Evolutionary conservation across 23 tunicate genomes (phyloP).

Genomic region (Halocynthia aurantium): DNA sequence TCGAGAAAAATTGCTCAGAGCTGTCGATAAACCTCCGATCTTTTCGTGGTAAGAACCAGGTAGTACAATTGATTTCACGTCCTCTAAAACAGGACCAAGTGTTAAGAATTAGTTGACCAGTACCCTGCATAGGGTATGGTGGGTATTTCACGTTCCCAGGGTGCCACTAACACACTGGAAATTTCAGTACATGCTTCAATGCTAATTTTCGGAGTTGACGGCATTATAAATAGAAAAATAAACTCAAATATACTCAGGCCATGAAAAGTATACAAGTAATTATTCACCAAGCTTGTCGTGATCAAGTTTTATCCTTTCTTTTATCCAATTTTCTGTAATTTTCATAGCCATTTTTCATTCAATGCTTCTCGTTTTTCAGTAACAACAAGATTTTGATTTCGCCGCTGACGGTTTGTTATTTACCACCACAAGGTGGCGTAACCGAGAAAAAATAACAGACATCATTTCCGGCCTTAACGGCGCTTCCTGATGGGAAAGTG

Average conservation of each 20-base stretch:
- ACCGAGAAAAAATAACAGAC: too few relatives aligned
- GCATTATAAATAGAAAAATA: neutral
- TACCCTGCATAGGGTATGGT: neutral
- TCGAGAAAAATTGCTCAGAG: constrained; percentile 69
- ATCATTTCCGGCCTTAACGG: too few relatives aligned
- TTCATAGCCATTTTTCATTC: constrained; percentile 48
- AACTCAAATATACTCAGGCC: too few relatives aligned
- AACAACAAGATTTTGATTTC: neutral
- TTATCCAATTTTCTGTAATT: constrained; percentile 82
- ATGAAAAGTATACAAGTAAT: neutral
- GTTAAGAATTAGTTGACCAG: neutral
- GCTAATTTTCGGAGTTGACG: neutral
- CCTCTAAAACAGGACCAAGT: constrained; percentile 36
- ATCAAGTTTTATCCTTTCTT: constrained; percentile 56
- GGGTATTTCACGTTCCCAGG: neutral
- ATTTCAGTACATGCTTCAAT: neutral
- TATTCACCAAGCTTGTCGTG: constrained; percentile 67
- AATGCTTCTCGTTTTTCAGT: too few relatives aligned
- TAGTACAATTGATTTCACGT: constrained; percentile 64
- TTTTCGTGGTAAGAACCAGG: constrained; percentile 94
- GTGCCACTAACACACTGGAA: neutral
- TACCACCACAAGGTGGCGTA: neutral
- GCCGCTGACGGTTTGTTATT: constrained; percentile 9
- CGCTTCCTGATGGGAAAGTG: too few relatives aligned
- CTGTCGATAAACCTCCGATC: constrained; percentile 61